These are phyloP conservation scores for Diglossa cyanea DNA, from an alignment of 2,797 vertebrate genomes.

Conservation along the genomic window DNA sequence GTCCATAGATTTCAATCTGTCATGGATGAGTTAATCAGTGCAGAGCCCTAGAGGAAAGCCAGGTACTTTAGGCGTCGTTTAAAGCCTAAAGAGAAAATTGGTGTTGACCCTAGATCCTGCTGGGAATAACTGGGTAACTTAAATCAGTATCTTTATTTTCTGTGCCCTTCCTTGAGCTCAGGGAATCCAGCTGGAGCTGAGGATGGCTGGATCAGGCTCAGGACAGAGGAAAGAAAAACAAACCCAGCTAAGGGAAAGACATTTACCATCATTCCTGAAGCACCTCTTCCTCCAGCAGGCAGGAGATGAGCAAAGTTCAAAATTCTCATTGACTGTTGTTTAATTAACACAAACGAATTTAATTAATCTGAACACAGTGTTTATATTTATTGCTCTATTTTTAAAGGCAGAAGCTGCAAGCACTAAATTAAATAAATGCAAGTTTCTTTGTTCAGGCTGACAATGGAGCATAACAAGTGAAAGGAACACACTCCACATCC, in stretches of 20 bases:
- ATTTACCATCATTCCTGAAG: not conserved
- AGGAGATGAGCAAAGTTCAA: not conserved
- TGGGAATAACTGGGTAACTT: not conserved
- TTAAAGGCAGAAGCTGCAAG: slow-evolving; percentile 1
- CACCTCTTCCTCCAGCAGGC: not conserved
- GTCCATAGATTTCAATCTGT: not conserved
- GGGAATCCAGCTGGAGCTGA: not conserved
- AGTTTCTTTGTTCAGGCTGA: slow-evolving; percentile 2
- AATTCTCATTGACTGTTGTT: not conserved
- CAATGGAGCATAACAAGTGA: not conserved
- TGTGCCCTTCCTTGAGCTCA: not conserved
- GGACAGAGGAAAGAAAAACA: not conserved
- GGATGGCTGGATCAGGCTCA: not conserved
- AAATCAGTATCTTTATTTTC: not conserved
- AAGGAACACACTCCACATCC: not conserved
- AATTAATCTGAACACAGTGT: not conserved
- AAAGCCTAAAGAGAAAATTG: not conserved
- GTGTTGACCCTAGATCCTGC: not conserved
- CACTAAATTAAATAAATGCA: slow-evolving; percentile 28
- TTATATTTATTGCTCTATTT: slow-evolving; percentile 24
- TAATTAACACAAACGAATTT: not conserved
- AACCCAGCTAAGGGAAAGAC: not conserved
- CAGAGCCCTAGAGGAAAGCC: not conserved
- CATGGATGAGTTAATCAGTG: not conserved
- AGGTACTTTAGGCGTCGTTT: not conserved